These are phyloP conservation scores for Opisthograptis luteolata DNA, from an alignment of 2,888 invertebrate genomes.

Conservation along the genomic window DNA sequence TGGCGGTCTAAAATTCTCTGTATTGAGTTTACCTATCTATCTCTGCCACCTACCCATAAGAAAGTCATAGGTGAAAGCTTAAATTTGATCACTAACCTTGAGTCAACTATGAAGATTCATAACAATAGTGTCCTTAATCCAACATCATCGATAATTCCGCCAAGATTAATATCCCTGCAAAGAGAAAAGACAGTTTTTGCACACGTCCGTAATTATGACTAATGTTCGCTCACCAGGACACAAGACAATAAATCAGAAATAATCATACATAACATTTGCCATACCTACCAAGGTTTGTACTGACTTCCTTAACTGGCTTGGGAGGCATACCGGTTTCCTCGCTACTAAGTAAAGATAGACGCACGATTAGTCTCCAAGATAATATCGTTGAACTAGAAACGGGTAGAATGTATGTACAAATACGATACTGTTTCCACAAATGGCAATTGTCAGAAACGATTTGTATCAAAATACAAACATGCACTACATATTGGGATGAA, in stretches of 20 bases:
- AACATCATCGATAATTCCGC: slow-evolving; percentile 35
- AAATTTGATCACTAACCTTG: background rate
- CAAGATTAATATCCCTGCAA: slow-evolving; percentile 37
- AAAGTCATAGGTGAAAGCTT: no score
- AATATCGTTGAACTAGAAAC: slow-evolving; percentile 31
- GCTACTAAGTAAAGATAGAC: slow-evolving; percentile 59
- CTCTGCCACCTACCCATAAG: no score
- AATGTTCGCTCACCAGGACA: slow-evolving; percentile 46
- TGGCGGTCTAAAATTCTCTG: no score
- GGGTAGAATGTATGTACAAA: slow-evolving; percentile 20
- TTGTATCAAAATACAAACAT: no score
- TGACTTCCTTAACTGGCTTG: slow-evolving; percentile 56
- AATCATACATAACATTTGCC: slow-evolving; percentile 57
- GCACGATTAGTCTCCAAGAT: slow-evolving; percentile 67
- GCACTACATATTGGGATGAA: no score
- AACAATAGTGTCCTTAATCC: slow-evolving; percentile 22
- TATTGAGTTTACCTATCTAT: no score
- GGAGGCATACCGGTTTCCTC: slow-evolving; percentile 54
- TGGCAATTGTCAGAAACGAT: slow-evolving; percentile 31
- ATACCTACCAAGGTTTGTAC: slow-evolving; percentile 61
- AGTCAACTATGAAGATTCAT: background rate
- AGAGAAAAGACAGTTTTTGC: slow-evolving; percentile 42
- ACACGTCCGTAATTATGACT: slow-evolving; percentile 53
- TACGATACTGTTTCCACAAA: slow-evolving; percentile 18
- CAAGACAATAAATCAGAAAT: slow-evolving; percentile 59